phyloP scores from a whole-genome alignment of 2,797 vertebrate genomes.

The Sylvilagus floridanus region DNA sequence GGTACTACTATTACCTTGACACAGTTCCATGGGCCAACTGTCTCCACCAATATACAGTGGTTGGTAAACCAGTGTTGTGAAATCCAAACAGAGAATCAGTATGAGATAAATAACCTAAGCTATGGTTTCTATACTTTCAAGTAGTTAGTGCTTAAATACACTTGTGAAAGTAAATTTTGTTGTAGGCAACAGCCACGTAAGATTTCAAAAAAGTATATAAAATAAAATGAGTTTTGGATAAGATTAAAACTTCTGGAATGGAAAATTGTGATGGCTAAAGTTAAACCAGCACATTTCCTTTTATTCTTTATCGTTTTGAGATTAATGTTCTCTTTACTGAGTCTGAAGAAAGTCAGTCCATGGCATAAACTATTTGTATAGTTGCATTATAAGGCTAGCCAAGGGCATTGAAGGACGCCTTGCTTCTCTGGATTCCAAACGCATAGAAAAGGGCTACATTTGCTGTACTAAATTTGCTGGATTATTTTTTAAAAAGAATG shows the following conservation, averaged over 20 bases:
- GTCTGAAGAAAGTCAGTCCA: neutral
- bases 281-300: neutral
- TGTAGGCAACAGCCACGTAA: neutral
- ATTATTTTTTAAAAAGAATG: neutral
- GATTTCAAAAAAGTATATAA: neutral
- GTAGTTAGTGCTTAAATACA: neutral
- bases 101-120: neutral
- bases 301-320: neutral
- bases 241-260: neutral
- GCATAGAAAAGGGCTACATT: neutral
- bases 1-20: neutral
- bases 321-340: neutral
- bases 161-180: constrained; percentile 13
- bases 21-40: neutral
- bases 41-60: neutral
- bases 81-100: neutral
- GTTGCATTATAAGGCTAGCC: neutral
- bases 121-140: neutral
- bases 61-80: neutral
- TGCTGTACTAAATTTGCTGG: neutral
- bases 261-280: neutral
- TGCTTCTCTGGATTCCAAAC: neutral
- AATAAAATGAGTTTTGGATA: neutral
- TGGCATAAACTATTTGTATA: neutral
- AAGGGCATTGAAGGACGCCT: neutral